A percentile compares a stretch with the other conserved stretches of the same genome.
phyloP scores from a whole-genome alignment of 2,113 vertebrate genomes.

The Strix uralensis region DNA sequence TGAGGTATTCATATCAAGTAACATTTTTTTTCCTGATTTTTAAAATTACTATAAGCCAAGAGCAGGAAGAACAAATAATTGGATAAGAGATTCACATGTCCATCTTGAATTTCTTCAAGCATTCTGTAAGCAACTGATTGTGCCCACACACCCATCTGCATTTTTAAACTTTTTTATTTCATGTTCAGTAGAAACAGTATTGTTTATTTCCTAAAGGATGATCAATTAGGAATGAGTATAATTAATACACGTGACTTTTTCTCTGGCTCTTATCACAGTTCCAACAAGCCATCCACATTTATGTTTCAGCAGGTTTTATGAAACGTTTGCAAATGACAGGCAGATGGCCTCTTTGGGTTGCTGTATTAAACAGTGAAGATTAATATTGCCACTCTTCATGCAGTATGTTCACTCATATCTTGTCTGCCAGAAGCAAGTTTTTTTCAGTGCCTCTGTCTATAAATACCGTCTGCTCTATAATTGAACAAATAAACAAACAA shows the following conservation, averaged over 20 bases:
- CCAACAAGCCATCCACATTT: not conserved
- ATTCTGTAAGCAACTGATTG: not conserved
- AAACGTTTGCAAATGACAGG: slow-evolving; percentile 33
- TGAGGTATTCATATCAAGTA: not conserved
- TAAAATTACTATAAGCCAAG: not conserved
- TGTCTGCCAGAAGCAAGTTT: slow-evolving; percentile 31
- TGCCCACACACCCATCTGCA: slow-evolving; percentile 32
- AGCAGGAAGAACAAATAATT: not conserved
- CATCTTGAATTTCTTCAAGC: not conserved
- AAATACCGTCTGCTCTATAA: slow-evolving; percentile 10
- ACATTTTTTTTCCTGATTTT: rapidly evolving
- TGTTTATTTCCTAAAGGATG: slow-evolving; percentile 51
- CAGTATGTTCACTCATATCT: slow-evolving; percentile 14
- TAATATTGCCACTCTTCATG: slow-evolving; percentile 13
- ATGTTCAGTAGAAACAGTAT: slow-evolving; percentile 13
- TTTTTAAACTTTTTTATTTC: slow-evolving; percentile 22
- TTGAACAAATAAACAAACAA: not conserved
- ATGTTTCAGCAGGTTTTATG: slow-evolving; percentile 47
- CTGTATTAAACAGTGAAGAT: slow-evolving; percentile 17
- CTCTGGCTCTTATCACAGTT: not conserved
- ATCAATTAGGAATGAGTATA: slow-evolving; percentile 16
- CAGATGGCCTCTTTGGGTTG: slow-evolving; percentile 54
- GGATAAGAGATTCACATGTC: not conserved
- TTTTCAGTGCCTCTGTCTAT: slow-evolving; percentile 15
- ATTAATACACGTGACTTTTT: not conserved